Conservation (phyloP, 2,797 vertebrate species). For the Myotis planiceps region DNA sequence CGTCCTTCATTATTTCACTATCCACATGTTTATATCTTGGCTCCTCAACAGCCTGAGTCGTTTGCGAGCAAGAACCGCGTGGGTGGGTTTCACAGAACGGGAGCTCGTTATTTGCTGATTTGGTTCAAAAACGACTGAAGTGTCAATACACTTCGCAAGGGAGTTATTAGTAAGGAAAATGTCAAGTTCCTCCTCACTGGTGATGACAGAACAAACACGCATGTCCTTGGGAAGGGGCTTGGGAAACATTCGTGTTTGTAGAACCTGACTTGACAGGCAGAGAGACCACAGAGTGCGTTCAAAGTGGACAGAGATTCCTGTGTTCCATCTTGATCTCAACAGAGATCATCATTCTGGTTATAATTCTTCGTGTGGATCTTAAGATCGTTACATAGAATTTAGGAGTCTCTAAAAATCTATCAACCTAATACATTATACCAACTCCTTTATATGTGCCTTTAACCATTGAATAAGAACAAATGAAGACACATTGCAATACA, state of each 20-base stretch:
- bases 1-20: not conserved
- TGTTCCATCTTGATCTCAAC: constrained; percentile 22
- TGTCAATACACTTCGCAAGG: constrained; percentile 26
- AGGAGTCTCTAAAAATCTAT: constrained; percentile 22
- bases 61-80: constrained; percentile 22
- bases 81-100: constrained; percentile 14
- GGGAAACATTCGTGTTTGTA: not conserved
- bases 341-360: not conserved
- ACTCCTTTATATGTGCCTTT: not conserved
- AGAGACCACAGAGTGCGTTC: not conserved
- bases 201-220: not conserved
- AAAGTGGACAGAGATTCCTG: not conserved
- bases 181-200: constrained; percentile 37
- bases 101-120: constrained; percentile 48
- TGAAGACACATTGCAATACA: not conserved
- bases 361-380: not conserved
- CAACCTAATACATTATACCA: not conserved
- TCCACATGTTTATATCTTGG: not conserved
- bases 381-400: not conserved
- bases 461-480: not conserved
- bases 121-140: constrained; percentile 37
- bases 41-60: not conserved
- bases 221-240: not conserved
- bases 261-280: not conserved
- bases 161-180: constrained; percentile 55